Evolutionary conservation across 2,888 invertebrate genomes (phyloP).

Genomic region (Synanthedon vespiformis): DNA sequence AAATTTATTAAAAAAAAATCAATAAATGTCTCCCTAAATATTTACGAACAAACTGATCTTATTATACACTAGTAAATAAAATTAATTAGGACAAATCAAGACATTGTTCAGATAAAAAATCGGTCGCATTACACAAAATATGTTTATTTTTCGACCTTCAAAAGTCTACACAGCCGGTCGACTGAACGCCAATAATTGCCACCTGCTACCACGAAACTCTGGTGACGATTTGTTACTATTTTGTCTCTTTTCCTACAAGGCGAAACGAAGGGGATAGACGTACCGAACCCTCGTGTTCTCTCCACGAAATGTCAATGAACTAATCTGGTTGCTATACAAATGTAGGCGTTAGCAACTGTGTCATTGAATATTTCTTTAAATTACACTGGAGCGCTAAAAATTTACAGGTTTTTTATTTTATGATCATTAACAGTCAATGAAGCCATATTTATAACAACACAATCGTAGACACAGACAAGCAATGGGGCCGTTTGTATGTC

Average conservation of each 20-base stretch:
- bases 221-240: constrained; percentile 42
- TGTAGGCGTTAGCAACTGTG: constrained; percentile 25
- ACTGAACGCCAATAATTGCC: constrained; percentile 50
- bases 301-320: constrained; percentile 62
- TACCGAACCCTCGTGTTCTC: constrained; percentile 28
- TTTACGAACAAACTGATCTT: no score
- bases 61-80: no score
- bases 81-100: neutral
- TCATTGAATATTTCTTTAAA: constrained; percentile 20
- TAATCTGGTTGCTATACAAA: constrained; percentile 48
- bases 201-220: constrained; percentile 56
- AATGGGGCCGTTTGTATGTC: no score
- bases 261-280: constrained; percentile 16
- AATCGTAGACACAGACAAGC: no score
- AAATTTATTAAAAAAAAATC: no score
- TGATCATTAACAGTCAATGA: no score
- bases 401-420: no score
- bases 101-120: constrained; percentile 2
- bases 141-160: constrained; percentile 55
- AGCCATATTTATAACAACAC: no score
- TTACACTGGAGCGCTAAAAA: constrained; percentile 20
- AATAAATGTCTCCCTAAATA: no score
- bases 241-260: constrained; percentile 23
- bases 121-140: neutral
- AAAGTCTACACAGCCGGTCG: constrained; percentile 53